A percentile compares a stretch with the other conserved stretches of the same genome.
Conservation (phyloP, 2,797 vertebrate genomes). For the Echiichthys vipera region DNA sequence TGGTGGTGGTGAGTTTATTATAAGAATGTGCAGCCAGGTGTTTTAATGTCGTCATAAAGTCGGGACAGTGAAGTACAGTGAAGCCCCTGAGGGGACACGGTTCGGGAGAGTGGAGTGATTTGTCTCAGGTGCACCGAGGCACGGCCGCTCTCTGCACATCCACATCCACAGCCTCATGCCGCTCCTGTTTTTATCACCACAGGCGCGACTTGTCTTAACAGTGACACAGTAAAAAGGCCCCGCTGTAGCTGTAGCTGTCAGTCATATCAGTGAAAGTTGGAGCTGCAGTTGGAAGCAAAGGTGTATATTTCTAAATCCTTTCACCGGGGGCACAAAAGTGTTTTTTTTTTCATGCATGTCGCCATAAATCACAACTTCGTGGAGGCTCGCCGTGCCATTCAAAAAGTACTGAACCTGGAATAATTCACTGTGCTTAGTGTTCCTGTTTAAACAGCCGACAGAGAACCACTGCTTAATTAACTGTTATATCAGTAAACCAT, state of each 20-base stretch:
- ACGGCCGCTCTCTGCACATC: neutral
- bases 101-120: neutral
- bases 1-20: neutral
- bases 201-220: neutral
- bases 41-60: neutral
- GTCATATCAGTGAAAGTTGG: slow-evolving; percentile 9
- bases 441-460: too few species aligned
- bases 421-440: too few species aligned
- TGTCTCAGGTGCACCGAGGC: neutral
- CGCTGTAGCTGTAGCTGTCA: neutral
- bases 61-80: neutral
- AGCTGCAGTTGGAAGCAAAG: neutral
- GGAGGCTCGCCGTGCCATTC: too few species aligned
- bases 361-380: too few species aligned
- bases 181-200: slow-evolving; percentile 8
- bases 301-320: too few species aligned
- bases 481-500: too few species aligned
- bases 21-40: neutral
- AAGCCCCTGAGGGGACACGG: neutral
- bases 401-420: too few species aligned
- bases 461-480: too few species aligned
- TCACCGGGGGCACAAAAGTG: too few species aligned
- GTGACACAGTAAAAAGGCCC: neutral
- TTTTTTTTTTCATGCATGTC: too few species aligned
- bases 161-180: too few species aligned